phyloP scores from a whole-genome alignment of 2,797 vertebrate genomes.

The Labroides dimidiatus region DNA sequence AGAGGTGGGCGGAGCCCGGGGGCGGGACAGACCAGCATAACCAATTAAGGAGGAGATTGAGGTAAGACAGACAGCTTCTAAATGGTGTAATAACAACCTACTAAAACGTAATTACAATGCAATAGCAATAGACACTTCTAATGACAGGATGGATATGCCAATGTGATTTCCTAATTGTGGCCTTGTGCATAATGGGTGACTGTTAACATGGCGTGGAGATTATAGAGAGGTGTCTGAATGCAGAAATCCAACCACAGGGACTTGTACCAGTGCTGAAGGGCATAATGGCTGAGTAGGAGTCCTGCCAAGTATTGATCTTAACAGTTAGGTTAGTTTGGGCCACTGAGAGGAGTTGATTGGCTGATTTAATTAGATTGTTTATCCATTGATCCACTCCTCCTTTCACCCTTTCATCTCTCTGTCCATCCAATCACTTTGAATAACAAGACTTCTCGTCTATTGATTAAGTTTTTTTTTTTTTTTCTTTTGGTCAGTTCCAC shows the following conservation, averaged over 20 bases:
- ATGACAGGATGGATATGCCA: constrained; percentile 82
- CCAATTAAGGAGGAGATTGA: constrained; percentile 87
- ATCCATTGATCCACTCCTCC: neutral
- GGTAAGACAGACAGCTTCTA: constrained; percentile 82
- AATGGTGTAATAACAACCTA: constrained; percentile 83
- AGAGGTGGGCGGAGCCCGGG: constrained; percentile 72
- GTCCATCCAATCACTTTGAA: constrained; percentile 3
- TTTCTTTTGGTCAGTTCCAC: neutral
- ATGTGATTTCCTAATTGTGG: constrained; percentile 82
- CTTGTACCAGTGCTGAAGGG: constrained; percentile 65
- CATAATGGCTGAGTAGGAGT: constrained; percentile 45
- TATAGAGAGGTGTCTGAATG: constrained; percentile 82
- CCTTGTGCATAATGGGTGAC: constrained; percentile 75
- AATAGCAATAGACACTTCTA: constrained; percentile 84
- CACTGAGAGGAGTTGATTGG: constrained; percentile 6
- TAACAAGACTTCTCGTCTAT: neutral
- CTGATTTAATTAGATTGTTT: constrained; percentile 10
- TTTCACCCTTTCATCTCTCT: constrained; percentile 1
- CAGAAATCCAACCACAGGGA: constrained; percentile 71
- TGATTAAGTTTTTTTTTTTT: neutral
- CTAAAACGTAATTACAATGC: constrained; percentile 84
- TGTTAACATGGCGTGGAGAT: constrained; percentile 83
- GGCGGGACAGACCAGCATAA: constrained; percentile 79
- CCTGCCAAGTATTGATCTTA: constrained; percentile 53
- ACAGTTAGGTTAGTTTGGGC: neutral